A percentile compares a stretch with the other conserved stretches of the same genome.
Evolutionary conservation across 1,140 invertebrate genomes (phyloP).

Genomic region (Hylaeus anthracinus): DNA sequence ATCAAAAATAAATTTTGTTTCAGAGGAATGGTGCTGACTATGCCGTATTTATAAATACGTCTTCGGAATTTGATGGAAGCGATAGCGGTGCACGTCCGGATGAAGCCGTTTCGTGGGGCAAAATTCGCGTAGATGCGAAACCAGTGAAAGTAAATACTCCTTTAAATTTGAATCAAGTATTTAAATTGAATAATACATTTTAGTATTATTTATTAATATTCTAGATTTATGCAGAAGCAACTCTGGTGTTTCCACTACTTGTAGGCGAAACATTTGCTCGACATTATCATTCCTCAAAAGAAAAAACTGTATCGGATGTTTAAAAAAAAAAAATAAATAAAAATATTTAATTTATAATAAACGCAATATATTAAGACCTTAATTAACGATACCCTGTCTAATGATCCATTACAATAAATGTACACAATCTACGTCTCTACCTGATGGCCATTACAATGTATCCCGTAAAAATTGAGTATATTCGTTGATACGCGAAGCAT

Average conservation of each 20-base stretch:
- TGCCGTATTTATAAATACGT: constrained; percentile 98
- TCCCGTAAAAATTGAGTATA: too few species aligned
- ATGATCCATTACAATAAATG: too few species aligned
- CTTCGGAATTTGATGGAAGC: constrained; percentile 98
- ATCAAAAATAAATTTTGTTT: constrained; percentile 55
- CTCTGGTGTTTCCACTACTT: constrained; percentile 95
- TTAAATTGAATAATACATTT: neutral
- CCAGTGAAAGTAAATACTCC: constrained; percentile 91
- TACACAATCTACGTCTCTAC: too few species aligned
- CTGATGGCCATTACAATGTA: too few species aligned
- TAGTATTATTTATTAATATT: constrained; percentile 53
- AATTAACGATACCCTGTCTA: too few species aligned
- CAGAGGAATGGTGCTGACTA: constrained; percentile 99
- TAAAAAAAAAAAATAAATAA: constrained; percentile 38
- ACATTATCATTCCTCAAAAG: constrained; percentile 69
- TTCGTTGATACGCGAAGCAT: too few species aligned
- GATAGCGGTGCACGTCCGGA: constrained; percentile 98
- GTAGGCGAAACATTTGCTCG: constrained; percentile 98
- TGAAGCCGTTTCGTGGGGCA: constrained; percentile 99
- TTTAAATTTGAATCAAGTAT: neutral
- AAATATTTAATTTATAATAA: constrained; percentile 3
- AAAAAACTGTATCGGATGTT: constrained; percentile 65
- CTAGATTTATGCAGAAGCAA: constrained; percentile 96
- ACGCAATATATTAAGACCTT: too few species aligned
- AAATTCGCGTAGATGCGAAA: constrained; percentile 93